Evolutionary conservation across 2,888 invertebrate genomes (phyloP).

Genomic region (Ophioninae sp.): DNA sequence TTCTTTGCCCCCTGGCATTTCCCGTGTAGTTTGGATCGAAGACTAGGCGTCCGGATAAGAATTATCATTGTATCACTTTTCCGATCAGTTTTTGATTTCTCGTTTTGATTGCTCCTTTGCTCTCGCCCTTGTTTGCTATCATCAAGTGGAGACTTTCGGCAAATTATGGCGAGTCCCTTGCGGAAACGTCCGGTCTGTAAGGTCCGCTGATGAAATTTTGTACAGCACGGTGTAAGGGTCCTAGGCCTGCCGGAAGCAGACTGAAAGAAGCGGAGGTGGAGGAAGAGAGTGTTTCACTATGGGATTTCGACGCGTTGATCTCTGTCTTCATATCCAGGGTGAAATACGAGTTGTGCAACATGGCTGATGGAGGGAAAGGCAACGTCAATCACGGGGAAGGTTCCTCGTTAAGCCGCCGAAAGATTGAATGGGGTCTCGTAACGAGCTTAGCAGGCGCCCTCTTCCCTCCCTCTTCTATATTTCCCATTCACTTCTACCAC

Average conservation of each 20-base stretch:
- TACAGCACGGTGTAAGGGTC: constrained; percentile 44
- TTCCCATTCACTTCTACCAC: constrained; percentile 49
- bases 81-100: neutral
- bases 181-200: neutral
- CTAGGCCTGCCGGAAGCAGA: constrained; percentile 56
- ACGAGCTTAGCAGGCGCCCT: constrained; percentile 67
- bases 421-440: constrained; percentile 70
- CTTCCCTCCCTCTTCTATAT: constrained; percentile 51
- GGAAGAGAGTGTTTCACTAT: constrained; percentile 41
- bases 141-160: constrained; percentile 73
- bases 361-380: constrained; percentile 48
- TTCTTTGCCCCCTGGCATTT: neutral
- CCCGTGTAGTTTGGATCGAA: no score
- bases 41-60: neutral
- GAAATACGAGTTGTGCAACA: constrained; percentile 29
- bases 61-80: neutral
- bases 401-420: constrained; percentile 67
- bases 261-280: constrained; percentile 45
- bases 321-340: constrained; percentile 57
- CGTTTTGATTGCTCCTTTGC: neutral
- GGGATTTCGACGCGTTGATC: constrained; percentile 52
- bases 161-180: constrained; percentile 73
- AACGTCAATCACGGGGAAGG: constrained; percentile 62
- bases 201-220: constrained; percentile 60
- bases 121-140: constrained; percentile 69